Conservation (phyloP, 2,888 invertebrate species). For the Sycophila texana region DNA sequence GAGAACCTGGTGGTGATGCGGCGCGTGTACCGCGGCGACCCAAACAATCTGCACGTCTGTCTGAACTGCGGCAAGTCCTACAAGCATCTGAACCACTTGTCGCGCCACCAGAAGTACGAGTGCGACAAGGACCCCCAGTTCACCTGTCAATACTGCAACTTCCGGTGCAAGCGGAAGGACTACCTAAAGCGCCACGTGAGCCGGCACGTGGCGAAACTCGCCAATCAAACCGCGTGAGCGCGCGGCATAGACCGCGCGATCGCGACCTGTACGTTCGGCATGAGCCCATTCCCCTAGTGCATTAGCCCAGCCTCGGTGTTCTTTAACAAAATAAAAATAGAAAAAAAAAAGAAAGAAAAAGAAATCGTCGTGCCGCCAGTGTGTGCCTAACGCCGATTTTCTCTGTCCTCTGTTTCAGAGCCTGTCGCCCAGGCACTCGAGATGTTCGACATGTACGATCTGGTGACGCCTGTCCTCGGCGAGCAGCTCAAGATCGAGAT, state of each 20-base stretch:
- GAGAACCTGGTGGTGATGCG: too few relatives aligned
- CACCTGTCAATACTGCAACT: constrained; percentile 69
- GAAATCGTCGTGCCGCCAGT: not conserved
- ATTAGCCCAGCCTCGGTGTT: too few relatives aligned
- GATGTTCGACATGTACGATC: constrained; percentile 50
- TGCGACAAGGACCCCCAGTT: constrained; percentile 70
- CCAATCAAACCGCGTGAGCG: too few relatives aligned
- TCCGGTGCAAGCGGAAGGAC: constrained; percentile 36
- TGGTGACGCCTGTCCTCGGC: constrained; percentile 38
- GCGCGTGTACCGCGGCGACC: too few relatives aligned
- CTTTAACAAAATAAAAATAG: too few relatives aligned
- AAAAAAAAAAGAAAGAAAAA: too few relatives aligned
- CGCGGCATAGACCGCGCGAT: too few relatives aligned
- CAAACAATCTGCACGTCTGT: constrained; percentile 10
- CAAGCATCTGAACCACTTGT: constrained; percentile 56
- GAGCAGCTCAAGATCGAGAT: constrained; percentile 24
- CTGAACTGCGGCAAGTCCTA: constrained; percentile 28
- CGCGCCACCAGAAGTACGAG: constrained; percentile 68
- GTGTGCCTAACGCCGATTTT: not conserved
- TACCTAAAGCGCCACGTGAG: constrained; percentile 9
- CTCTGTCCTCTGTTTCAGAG: constrained; percentile 31
- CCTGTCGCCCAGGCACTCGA: constrained; percentile 4
- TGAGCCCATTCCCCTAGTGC: too few relatives aligned
- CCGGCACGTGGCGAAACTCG: too few relatives aligned
- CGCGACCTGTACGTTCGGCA: too few relatives aligned